Evolutionary conservation across 2,888 invertebrate species (phyloP).

Genomic region (Dryocosmus kuriphilus): DNA sequence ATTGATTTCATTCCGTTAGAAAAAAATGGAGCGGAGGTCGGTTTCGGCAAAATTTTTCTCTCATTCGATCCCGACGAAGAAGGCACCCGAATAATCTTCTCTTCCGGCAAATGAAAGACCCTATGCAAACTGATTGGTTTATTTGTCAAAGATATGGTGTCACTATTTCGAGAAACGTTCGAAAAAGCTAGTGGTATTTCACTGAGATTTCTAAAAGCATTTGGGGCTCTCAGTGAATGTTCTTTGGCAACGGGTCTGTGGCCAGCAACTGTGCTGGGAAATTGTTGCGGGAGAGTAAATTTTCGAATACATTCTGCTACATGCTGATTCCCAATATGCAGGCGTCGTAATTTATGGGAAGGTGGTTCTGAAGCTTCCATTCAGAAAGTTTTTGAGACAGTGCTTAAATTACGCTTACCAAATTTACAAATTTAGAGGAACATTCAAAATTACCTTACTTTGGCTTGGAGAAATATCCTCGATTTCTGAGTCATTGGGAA

Average conservation of each 20-base stretch:
- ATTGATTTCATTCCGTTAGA: slow-evolving; percentile 48
- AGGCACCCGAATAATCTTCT: not conserved
- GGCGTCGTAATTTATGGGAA: not conserved
- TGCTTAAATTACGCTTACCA: not conserved
- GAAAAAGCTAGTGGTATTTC: not conserved
- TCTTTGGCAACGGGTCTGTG: not conserved
- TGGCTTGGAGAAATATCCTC: not conserved
- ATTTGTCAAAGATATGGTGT: too few relatives aligned
- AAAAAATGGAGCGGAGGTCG: slow-evolving; percentile 38
- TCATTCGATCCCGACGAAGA: not conserved
- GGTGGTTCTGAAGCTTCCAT: not conserved
- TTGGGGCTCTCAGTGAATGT: not conserved
- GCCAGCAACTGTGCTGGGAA: slow-evolving; percentile 58
- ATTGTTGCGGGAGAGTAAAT: slow-evolving; percentile 65
- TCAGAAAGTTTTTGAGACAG: not conserved
- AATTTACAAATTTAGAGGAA: not conserved
- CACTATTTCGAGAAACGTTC: too few relatives aligned
- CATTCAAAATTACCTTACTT: not conserved
- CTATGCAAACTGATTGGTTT: too few relatives aligned
- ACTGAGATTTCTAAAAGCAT: not conserved
- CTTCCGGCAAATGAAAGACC: too few relatives aligned
- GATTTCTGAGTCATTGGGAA: not conserved
- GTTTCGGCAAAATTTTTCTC: slow-evolving; percentile 39
- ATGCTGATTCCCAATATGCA: not conserved
- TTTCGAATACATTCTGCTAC: slow-evolving; percentile 54